Evolutionary conservation across 2,113 vertebrate genomes (phyloP).

Genomic region (Albula goreensis): DNA sequence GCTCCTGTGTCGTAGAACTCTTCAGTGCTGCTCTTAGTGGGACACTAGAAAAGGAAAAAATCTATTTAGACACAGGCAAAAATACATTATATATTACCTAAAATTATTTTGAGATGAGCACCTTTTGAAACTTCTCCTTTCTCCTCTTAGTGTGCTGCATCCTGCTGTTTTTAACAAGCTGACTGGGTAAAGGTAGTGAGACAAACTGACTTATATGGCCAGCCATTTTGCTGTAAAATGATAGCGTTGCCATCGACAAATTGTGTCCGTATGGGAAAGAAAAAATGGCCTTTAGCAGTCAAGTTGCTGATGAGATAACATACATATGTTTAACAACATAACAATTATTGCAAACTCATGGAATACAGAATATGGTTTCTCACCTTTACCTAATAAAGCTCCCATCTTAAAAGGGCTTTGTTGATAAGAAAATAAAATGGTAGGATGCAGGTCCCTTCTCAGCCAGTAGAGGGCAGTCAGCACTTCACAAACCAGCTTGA

Average conservation of each 20-base stretch:
- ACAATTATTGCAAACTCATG: neutral
- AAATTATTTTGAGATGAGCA: neutral
- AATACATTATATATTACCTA: neutral
- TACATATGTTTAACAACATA: neutral
- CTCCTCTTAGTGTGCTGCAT: neutral
- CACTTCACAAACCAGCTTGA: slow-evolving; percentile 26
- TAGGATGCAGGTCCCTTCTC: slow-evolving; percentile 44
- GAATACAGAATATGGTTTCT: neutral
- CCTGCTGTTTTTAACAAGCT: neutral
- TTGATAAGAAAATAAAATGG: slow-evolving; percentile 10
- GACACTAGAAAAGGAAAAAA: neutral
- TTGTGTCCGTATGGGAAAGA: neutral
- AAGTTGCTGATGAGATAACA: neutral
- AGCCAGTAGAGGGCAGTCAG: slow-evolving; percentile 60
- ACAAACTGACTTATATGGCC: neutral
- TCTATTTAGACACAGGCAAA: slow-evolving; percentile 16
- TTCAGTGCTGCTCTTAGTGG: slow-evolving; percentile 12
- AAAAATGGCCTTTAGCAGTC: neutral
- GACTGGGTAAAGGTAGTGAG: neutral
- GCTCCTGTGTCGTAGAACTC: slow-evolving; percentile 4
- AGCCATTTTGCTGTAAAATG: neutral
- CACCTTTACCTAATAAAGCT: neutral
- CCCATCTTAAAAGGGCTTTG: slow-evolving; percentile 34
- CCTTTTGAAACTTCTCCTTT: neutral
- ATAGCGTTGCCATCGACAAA: neutral